These are phyloP conservation scores for Coendou prehensilis DNA, from an alignment of 2,797 vertebrate species.

Conservation along the genomic window DNA sequence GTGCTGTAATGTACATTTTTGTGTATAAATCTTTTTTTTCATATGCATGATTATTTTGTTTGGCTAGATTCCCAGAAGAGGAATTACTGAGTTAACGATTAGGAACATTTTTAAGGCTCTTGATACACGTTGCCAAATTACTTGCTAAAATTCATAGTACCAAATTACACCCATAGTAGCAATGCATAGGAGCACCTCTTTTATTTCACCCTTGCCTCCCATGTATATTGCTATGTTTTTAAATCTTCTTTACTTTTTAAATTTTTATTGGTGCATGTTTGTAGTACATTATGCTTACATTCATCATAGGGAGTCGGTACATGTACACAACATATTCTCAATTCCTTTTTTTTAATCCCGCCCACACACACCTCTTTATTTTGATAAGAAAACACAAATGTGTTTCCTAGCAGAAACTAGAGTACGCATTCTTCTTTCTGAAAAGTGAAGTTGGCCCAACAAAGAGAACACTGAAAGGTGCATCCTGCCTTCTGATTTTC, in stretches of 20 bases:
- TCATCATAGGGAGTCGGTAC: background rate
- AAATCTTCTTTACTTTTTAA: conserved; percentile 35
- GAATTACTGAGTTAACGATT: conserved; percentile 71
- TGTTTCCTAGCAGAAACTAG: background rate
- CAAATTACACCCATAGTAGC: background rate
- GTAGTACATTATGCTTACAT: background rate
- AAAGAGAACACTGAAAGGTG: background rate
- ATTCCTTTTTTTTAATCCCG: background rate
- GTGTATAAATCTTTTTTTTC: conserved; percentile 53
- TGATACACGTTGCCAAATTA: conserved; percentile 64
- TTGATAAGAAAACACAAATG: conserved; percentile 51
- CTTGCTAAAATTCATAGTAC: conserved; percentile 63
- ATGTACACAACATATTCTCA: background rate
- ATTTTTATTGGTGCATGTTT: background rate
- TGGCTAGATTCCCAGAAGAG: conserved; percentile 73
- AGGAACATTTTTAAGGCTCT: conserved; percentile 71
- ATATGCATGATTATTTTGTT: conserved; percentile 73
- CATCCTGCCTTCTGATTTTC: background rate
- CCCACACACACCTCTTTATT: background rate
- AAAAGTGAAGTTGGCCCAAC: background rate
- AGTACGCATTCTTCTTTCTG: background rate
- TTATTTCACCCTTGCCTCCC: background rate
- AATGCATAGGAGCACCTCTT: background rate
- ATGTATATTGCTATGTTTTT: background rate
- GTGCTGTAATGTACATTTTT: conserved; percentile 63